These are phyloP conservation scores for Thumatha senex DNA, from an alignment of 2,888 invertebrate species.

Conservation along the genomic window DNA sequence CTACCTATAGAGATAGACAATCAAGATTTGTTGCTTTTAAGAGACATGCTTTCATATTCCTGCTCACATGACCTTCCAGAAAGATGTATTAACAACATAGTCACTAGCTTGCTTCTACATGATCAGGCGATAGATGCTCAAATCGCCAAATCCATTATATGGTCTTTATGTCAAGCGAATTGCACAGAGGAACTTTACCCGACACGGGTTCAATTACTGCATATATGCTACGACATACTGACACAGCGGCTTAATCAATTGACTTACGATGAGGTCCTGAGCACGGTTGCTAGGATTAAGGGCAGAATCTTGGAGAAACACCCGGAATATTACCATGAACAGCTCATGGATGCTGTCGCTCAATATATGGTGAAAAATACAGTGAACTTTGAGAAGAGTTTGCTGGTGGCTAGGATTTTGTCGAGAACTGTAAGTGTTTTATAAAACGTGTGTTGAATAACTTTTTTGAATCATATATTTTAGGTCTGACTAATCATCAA, in stretches of 20 bases:
- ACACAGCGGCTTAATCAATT: slow-evolving; percentile 67
- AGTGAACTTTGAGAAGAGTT: slow-evolving; percentile 73
- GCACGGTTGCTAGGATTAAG: slow-evolving; percentile 75
- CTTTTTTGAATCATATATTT: too few relatives aligned
- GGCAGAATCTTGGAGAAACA: slow-evolving; percentile 69
- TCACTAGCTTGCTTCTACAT: slow-evolving; percentile 74
- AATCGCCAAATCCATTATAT: slow-evolving; percentile 79
- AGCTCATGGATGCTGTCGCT: slow-evolving; percentile 82
- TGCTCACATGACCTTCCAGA: slow-evolving; percentile 76
- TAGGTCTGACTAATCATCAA: too few relatives aligned
- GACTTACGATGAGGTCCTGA: slow-evolving; percentile 74
- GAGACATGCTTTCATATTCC: slow-evolving; percentile 81
- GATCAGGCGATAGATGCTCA: slow-evolving; percentile 69
- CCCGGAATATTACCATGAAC: slow-evolving; percentile 84
- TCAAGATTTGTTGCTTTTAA: slow-evolving; percentile 74
- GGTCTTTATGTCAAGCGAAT: slow-evolving; percentile 80
- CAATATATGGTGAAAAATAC: slow-evolving; percentile 78
- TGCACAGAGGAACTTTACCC: slow-evolving; percentile 61
- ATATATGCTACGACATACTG: slow-evolving; percentile 76
- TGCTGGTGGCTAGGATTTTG: slow-evolving; percentile 78
- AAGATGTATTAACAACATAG: slow-evolving; percentile 77
- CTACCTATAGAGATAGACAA: slow-evolving; percentile 82
- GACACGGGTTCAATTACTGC: slow-evolving; percentile 76
- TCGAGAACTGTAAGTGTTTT: slow-evolving; percentile 80
- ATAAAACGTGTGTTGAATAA: not conserved